A percentile compares a stretch with the other conserved stretches of the same genome.
phyloP scores from a whole-genome alignment of 2,113 vertebrate genomes.

The Speoplatyrhinus poulsoni region DNA sequence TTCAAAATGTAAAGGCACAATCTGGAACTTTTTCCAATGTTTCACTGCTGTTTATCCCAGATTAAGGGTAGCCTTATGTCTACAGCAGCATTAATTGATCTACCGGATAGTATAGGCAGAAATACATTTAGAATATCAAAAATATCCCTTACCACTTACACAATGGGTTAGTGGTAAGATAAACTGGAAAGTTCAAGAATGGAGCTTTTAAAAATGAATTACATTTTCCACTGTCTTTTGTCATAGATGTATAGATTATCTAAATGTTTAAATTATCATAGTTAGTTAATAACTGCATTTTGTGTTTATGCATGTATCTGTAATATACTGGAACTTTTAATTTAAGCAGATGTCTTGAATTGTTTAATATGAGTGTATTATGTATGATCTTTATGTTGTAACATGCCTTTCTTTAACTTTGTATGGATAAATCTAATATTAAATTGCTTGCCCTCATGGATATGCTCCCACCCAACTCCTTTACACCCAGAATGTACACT shows the following conservation, averaged over 20 bases:
- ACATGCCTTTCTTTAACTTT: background rate
- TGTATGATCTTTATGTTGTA: background rate
- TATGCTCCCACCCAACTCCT: background rate
- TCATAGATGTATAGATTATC: background rate
- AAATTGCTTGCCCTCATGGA: background rate
- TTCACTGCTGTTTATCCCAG: too few relatives aligned
- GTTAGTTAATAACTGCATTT: constrained; percentile 12
- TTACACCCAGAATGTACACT: too few relatives aligned
- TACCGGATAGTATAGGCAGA: too few relatives aligned
- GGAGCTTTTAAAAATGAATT: too few relatives aligned
- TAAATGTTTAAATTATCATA: background rate
- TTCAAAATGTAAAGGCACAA: background rate
- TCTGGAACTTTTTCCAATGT: too few relatives aligned
- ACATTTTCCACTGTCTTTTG: too few relatives aligned
- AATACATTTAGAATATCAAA: too few relatives aligned
- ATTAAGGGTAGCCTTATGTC: too few relatives aligned
- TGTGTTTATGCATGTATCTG: background rate
- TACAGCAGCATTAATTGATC: too few relatives aligned
- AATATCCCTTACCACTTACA: too few relatives aligned
- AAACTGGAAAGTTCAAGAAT: too few relatives aligned
- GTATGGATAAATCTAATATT: background rate
- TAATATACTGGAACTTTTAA: constrained; percentile 21
- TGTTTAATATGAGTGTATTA: background rate
- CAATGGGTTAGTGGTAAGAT: too few relatives aligned
- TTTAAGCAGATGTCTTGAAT: background rate